Evolutionary conservation across 2,888 invertebrate genomes (phyloP).

Genomic region (Neocrepidodera transversa): DNA sequence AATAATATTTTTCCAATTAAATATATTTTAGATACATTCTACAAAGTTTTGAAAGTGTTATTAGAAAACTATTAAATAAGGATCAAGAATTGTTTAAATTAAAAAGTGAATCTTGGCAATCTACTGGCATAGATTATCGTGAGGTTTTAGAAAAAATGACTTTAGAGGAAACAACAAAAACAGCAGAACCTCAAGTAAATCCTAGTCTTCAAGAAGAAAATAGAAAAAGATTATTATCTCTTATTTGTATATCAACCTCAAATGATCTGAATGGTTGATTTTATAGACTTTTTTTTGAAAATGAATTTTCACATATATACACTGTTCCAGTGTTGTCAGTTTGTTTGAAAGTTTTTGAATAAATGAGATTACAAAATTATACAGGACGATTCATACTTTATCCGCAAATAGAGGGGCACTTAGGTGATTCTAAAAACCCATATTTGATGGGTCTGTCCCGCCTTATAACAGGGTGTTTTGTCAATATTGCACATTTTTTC

Average conservation of each 20-base stretch:
- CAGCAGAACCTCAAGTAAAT: constrained; percentile 3
- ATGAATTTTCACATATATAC: too few species aligned
- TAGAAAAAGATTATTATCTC: not conserved
- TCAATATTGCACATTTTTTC: too few species aligned
- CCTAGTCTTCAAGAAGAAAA: constrained; percentile 35
- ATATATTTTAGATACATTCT: constrained; percentile 45
- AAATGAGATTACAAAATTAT: too few species aligned
- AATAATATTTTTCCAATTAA: not conserved
- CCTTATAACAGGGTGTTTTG: too few species aligned
- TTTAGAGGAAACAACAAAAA: constrained; percentile 23
- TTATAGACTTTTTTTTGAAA: too few species aligned
- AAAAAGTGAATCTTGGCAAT: constrained; percentile 9
- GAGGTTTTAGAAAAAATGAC: constrained; percentile 36
- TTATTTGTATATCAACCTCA: constrained; percentile 19
- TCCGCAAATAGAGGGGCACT: too few species aligned
- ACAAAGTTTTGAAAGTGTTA: constrained; percentile 47
- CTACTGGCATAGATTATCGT: constrained; percentile 33
- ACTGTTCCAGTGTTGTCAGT: too few species aligned
- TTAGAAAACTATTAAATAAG: constrained; percentile 34
- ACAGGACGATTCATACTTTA: too few species aligned
- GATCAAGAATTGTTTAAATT: not conserved
- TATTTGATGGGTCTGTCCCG: too few species aligned
- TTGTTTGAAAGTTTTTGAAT: too few species aligned
- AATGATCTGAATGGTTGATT: too few species aligned
- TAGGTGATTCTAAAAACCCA: too few species aligned